Percentiles rank a stretch among this genome's conserved stretches.
Evolutionary conservation across 2,113 vertebrate species (phyloP).

Genomic region (Lynx canadensis): DNA sequence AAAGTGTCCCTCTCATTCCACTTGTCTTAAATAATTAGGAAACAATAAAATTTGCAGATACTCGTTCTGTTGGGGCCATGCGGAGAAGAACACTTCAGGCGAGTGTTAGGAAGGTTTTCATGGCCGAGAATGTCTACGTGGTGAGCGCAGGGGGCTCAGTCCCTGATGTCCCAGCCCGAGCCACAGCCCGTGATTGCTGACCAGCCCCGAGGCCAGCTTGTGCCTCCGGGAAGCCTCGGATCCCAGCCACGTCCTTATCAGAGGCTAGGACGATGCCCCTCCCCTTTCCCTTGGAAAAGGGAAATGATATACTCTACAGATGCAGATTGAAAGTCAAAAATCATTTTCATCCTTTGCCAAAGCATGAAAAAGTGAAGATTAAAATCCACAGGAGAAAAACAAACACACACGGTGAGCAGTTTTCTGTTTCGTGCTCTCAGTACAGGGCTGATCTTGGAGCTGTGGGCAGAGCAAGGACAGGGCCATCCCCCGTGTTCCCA

Average conservation of each 20-base stretch:
- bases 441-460: rapidly evolving
- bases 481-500: rapidly evolving
- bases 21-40: no score
- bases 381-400: background rate
- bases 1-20: rapidly evolving
- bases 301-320: background rate
- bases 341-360: background rate
- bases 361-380: background rate
- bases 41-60: rapidly evolving
- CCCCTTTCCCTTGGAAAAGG: no score
- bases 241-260: background rate
- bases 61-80: rapidly evolving
- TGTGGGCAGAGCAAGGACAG: rapidly evolving
- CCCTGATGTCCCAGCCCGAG: rapidly evolving
- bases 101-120: background rate
- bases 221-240: rapidly evolving
- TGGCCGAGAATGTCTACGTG: rapidly evolving
- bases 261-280: rapidly evolving
- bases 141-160: rapidly evolving
- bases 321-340: background rate
- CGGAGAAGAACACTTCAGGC: background rate
- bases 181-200: rapidly evolving
- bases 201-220: rapidly evolving
- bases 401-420: rapidly evolving
- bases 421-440: background rate